Base-by-base conservation (phyloP, 2,888 invertebrate genomes). In the Thyatira batis region DNA sequence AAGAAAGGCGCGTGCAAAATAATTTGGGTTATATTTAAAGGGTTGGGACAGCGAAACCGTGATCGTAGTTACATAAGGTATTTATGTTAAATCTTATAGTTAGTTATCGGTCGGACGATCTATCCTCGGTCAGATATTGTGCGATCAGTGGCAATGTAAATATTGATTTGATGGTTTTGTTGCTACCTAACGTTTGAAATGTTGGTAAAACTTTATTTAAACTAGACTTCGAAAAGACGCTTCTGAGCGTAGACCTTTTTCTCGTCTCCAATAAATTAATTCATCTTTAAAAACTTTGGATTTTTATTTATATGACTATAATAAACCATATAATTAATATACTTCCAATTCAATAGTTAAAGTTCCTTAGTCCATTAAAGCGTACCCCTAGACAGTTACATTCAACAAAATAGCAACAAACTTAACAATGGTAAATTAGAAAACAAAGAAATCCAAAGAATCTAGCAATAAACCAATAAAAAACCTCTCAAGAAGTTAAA, bases 401-500 rank as follows among this genome's bases (percentile, higher is more conserved):
- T 30, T 50, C 49, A 17, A 45, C 23, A 52, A 56, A 51, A 51
- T 49, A 21, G 45, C 61, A 23, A 9, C 56, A 4, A 57, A 65
- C 58, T 51, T 53, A 60, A 57, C 57, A 53, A 54, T 55, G 20
- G 59, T 60, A 46, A 52, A 64, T 65, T 54, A 54, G 53, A 54
- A 66, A 56, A 33, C 49, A 60, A 61, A 69, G 67, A 72, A 63
- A 61, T 66, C 28, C 8, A 25, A 25, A 23, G 17, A 48, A 68
- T 65, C 58, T 49, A 72, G 60, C 64, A 68, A 74, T 72, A 68
- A 69, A 75, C 64, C 71, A 82, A 81, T 80, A 71, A 69, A 71
- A 78, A 82, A 80, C 76, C 82, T 76, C 82, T 84, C 79, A 81
- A 81, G 80, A 85, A 89, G 84, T 89, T 85, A 79, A 72, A 84